These are phyloP conservation scores for Embiotoca jacksoni DNA, from an alignment of 2,113 vertebrate genomes.

Conservation along the genomic window DNA sequence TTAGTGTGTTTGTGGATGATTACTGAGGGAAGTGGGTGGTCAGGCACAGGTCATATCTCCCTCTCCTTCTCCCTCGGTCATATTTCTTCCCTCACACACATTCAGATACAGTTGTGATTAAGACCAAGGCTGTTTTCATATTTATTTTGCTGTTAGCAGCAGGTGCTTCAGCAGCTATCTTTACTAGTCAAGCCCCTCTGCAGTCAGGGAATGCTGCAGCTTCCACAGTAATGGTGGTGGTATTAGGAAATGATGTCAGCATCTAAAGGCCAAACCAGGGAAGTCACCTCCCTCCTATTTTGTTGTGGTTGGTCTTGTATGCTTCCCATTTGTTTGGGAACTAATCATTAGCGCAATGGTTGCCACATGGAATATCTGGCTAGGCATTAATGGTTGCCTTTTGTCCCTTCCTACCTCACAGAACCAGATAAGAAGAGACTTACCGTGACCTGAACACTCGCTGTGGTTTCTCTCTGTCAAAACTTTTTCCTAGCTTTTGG, in stretches of 20 bases:
- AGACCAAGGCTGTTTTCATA: not conserved
- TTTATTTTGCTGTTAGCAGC: constrained; percentile 11
- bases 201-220: constrained; percentile 21
- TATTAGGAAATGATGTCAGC: constrained; percentile 61
- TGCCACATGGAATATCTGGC: constrained; percentile 79
- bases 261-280: constrained; percentile 44
- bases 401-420: constrained; percentile 58
- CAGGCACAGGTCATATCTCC: constrained; percentile 70
- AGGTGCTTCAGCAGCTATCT: constrained; percentile 34
- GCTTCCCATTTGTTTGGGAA: constrained; percentile 72
- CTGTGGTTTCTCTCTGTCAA: constrained; percentile 30
- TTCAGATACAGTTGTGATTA: not conserved
- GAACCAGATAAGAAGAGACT: constrained; percentile 62
- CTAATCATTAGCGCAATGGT: constrained; percentile 76
- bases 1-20: constrained; percentile 76
- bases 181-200: constrained; percentile 4
- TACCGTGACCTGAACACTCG: constrained; percentile 42
- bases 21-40: constrained; percentile 77
- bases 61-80: constrained; percentile 18
- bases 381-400: constrained; percentile 66
- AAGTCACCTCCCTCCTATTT: constrained; percentile 51
- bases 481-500: constrained; percentile 3
- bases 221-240: constrained; percentile 31
- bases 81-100: constrained; percentile 7
- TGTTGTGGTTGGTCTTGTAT: constrained; percentile 67